A percentile compares a stretch with the other conserved stretches of the same genome.
Conservation (phyloP, 2,888 invertebrate species). For the Nomada ferruginata region DNA sequence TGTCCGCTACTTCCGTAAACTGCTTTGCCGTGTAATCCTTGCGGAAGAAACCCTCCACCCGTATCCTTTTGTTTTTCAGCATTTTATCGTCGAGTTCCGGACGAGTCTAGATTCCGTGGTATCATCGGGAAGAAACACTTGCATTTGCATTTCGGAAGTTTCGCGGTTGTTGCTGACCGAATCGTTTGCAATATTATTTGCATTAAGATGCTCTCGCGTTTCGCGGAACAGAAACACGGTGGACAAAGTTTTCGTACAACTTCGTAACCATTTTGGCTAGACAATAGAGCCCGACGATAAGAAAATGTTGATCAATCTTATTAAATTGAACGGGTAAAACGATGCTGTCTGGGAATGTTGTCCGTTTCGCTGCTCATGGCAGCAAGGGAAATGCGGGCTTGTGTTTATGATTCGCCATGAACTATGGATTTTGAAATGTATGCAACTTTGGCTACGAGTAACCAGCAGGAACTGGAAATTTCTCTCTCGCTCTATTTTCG, state of each 20-base stretch:
- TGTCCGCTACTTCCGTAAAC: background rate
- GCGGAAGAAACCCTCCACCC: background rate
- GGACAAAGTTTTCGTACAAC: background rate
- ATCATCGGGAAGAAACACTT: background rate
- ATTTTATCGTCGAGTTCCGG: background rate
- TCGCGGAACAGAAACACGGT: no score
- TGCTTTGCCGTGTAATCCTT: background rate
- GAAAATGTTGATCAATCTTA: conserved; percentile 1
- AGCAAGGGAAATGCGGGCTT: background rate
- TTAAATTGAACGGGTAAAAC: background rate
- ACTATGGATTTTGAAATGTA: conserved; percentile 16
- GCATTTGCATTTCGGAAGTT: background rate
- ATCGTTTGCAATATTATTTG: background rate
- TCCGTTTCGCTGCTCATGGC: background rate
- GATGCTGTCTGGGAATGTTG: background rate
- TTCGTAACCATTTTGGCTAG: background rate
- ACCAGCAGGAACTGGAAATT: conserved; percentile 4
- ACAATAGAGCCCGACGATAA: background rate
- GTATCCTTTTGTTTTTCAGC: background rate
- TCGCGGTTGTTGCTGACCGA: background rate
- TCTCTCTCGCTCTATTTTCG: background rate
- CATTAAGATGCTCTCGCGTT: background rate
- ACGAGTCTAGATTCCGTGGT: background rate
- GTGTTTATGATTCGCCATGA: conserved; percentile 1
- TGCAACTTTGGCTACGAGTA: background rate